phyloP scores from a whole-genome alignment of 2,113 vertebrate genomes.

The Megaceryle maxima region DNA sequence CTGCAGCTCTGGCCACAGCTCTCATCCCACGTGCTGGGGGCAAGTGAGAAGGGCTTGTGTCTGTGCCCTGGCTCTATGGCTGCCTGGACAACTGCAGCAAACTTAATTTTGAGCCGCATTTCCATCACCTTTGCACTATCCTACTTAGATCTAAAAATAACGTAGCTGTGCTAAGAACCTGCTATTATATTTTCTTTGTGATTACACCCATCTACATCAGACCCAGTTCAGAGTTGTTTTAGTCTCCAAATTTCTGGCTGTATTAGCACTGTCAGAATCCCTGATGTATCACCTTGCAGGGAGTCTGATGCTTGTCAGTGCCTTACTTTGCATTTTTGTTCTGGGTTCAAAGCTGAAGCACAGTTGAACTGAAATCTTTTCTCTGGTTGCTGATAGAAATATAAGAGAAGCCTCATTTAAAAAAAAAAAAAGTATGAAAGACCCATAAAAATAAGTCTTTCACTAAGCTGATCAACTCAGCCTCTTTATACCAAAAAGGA shows the following conservation, averaged over 20 bases:
- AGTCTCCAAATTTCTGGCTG: not conserved
- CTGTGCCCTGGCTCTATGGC: not conserved
- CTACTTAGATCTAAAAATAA: not conserved
- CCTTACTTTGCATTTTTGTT: slow-evolving; percentile 53
- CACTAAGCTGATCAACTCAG: slow-evolving; percentile 63
- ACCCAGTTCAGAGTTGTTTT: not conserved
- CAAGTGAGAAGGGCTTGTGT: fast-evolving
- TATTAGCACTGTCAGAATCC: slow-evolving; percentile 6
- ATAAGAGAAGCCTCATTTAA: slow-evolving; percentile 43
- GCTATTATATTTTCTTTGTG: not conserved
- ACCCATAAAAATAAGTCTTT: slow-evolving; percentile 47
- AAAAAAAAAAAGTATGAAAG: slow-evolving; percentile 6
- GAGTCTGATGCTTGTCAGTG: slow-evolving; percentile 26
- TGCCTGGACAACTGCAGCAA: not conserved
- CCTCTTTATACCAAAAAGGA: slow-evolving; percentile 22
- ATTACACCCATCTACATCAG: not conserved
- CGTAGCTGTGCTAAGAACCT: not conserved
- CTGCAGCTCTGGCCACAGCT: not conserved
- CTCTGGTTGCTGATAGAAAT: slow-evolving; percentile 33
- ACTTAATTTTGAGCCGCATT: not conserved
- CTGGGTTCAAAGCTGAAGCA: slow-evolving; percentile 29
- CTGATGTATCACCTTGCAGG: slow-evolving; percentile 48
- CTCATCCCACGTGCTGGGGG: fast-evolving
- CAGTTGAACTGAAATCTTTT: slow-evolving; percentile 25
- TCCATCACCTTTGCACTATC: not conserved